Evolutionary conservation across 2,888 invertebrate species (phyloP), one percentile per base, ranked within the genome.

Genomic region (Temnothorax ravouxi): DNA sequence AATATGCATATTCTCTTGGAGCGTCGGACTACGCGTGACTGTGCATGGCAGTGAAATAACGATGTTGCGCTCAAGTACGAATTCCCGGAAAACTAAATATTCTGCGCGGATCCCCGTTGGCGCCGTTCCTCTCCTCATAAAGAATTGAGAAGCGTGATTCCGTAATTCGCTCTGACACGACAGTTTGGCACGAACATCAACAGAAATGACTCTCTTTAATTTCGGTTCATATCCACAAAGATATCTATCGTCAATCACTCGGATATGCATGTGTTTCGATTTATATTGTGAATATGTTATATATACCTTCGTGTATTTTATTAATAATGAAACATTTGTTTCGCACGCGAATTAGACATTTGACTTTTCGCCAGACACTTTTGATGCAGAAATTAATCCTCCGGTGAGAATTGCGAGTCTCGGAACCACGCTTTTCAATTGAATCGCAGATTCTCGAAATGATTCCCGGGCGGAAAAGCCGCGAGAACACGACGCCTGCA

Each of bases 61-160:
- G 59, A 59, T 79, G 56, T 59, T 59, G 59, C 47, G 56, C 34
- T 79, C 34, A 56, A 47, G 47, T 34, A 69, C 18, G 54, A 79
- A 71, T 79, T 79, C 38, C 38, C 47, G 34, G 29, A 59, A 34
- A 71, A 18, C 59, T 71, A 71, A 79, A 71, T 71, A 79, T 79
- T 71, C 77, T 67, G 25, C 44, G 56, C n/a, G 15, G 25, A 71
- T 69, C 59, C 47, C 1, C 56, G 34, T 21, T 59, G 56, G 56
- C 44, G 47, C n/a, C 67, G 54, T 79, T 47, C 18, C 41, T 79
- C 47, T 47, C 34, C 56, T 56, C 71, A 9, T 47, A 34, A 59
- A 79, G 34, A 56, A 71, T 47, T 59, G 71, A 79, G 34, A 56
- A 79, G 38, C 44, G 11, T 34, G 34, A 69, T 59, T 69, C 44